Conservation (phyloP, 2,113 vertebrate genomes). For the Trichechus manatus region DNA sequence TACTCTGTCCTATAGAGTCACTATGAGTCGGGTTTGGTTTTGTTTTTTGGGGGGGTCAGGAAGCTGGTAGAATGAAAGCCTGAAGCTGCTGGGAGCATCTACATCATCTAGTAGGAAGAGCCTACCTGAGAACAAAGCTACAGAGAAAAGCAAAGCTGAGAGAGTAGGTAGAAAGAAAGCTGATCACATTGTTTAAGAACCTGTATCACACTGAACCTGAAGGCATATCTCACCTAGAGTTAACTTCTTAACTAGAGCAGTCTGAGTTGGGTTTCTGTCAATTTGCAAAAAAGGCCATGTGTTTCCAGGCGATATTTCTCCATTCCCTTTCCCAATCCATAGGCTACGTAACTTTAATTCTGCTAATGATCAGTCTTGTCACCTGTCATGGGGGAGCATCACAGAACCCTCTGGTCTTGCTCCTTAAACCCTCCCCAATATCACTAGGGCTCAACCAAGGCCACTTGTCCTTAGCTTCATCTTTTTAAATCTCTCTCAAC, state of each 20-base stretch:
- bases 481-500: background rate
- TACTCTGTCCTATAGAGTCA: too few relatives aligned
- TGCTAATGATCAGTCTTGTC: background rate
- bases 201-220: accelerated
- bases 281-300: background rate
- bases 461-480: background rate
- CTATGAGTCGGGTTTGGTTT: too few relatives aligned
- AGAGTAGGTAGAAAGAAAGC: background rate
- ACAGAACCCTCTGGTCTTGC: background rate
- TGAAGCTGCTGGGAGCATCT: background rate
- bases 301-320: background rate
- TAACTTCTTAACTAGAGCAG: background rate
- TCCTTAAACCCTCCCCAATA: background rate
- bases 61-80: background rate
- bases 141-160: background rate
- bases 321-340: background rate
- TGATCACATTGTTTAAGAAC: too few relatives aligned
- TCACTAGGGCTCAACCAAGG: too few relatives aligned
- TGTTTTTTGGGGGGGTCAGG: too few relatives aligned
- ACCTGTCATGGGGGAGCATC: background rate
- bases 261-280: background rate
- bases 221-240: background rate
- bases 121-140: background rate
- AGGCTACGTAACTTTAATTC: background rate
- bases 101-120: background rate